Percentiles rank a stretch among this genome's conserved stretches.
Evolutionary conservation across 2,797 vertebrate genomes (phyloP).

Genomic region (Spatula versicolor): DNA sequence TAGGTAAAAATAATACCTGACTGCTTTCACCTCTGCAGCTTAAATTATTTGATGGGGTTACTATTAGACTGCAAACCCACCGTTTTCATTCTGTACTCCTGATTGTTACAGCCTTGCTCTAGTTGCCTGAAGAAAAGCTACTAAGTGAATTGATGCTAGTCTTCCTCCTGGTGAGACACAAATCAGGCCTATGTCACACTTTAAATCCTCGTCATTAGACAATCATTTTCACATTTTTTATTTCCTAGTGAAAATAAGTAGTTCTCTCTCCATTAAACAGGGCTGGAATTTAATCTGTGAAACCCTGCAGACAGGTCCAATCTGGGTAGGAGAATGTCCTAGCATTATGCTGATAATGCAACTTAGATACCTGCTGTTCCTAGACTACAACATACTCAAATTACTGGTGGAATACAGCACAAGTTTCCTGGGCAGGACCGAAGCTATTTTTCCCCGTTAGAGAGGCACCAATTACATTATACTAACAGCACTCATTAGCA

Average conservation of each 20-base stretch:
- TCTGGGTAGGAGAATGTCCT: not conserved
- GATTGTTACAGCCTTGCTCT: not conserved
- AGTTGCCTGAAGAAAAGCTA: not conserved
- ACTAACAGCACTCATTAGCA: not conserved
- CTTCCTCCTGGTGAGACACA: not conserved
- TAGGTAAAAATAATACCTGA: not conserved
- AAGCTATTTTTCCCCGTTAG: not conserved
- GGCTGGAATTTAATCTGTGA: not conserved
- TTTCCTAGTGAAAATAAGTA: not conserved
- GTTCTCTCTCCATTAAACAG: not conserved
- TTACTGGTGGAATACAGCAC: not conserved
- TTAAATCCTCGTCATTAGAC: not conserved
- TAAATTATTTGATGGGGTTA: not conserved
- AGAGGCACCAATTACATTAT: not conserved
- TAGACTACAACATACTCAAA: not conserved
- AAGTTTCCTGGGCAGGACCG: not conserved
- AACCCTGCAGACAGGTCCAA: not conserved
- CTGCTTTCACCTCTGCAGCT: not conserved
- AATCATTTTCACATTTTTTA: not conserved
- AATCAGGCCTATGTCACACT: not conserved
- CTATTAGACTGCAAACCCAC: not conserved
- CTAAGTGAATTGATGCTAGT: not conserved
- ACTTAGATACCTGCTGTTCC: not conserved
- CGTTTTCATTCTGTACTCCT: not conserved
- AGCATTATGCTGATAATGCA: not conserved